Evolutionary conservation across 2,888 invertebrate species (phyloP).

Genomic region (Tiphia femorata): DNA sequence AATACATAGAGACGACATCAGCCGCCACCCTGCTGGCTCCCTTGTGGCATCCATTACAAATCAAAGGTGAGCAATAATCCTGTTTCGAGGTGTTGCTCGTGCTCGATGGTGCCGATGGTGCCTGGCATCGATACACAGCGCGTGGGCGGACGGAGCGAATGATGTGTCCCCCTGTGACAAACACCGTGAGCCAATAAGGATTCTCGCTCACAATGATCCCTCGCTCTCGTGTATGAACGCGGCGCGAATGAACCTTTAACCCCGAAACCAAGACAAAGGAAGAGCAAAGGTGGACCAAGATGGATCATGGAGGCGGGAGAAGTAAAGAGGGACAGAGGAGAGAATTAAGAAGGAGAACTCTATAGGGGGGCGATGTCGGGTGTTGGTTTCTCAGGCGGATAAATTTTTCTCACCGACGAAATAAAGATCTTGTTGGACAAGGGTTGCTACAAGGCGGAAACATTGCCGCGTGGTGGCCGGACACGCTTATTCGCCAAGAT

Average conservation of each 20-base stretch:
- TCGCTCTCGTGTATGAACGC: background rate
- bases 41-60: too few relatives aligned
- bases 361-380: conserved; percentile 25
- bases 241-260: conserved; percentile 41
- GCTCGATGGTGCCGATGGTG: conserved; percentile 11
- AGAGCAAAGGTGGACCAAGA: background rate
- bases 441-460: conserved; percentile 57
- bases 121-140: conserved; percentile 22
- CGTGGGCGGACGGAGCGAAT: conserved; percentile 32
- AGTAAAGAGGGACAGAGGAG: background rate
- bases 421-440: conserved; percentile 63
- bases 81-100: too few relatives aligned
- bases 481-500: conserved; percentile 23
- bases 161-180: conserved; percentile 31
- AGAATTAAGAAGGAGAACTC: conserved; percentile 5
- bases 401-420: conserved; percentile 53
- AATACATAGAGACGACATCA: too few relatives aligned
- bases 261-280: conserved; percentile 10
- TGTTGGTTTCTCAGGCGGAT: conserved; percentile 38
- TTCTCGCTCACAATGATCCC: conserved; percentile 18
- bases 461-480: conserved; percentile 38
- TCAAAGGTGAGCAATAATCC: too few relatives aligned
- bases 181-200: conserved; percentile 25
- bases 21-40: too few relatives aligned
- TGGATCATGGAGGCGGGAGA: background rate